These are phyloP conservation scores for Ovis aries DNA, from an alignment of 2,113 vertebrate genomes.

Conservation along the genomic window DNA sequence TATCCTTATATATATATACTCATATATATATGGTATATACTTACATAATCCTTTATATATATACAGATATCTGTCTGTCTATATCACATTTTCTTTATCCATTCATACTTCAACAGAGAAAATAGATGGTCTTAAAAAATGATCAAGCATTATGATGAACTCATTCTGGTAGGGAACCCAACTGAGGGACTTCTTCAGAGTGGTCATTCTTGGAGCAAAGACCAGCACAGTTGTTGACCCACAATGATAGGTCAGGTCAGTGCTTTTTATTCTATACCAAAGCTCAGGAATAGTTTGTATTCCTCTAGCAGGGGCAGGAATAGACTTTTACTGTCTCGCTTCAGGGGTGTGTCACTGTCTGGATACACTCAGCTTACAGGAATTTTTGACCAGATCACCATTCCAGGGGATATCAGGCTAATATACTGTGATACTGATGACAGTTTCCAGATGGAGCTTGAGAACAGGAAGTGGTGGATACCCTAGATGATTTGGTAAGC, in stretches of 20 bases:
- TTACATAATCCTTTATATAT: neutral
- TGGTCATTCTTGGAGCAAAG: neutral
- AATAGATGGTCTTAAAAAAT: neutral
- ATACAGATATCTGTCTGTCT: neutral
- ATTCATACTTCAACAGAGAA: neutral
- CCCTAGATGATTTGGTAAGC: neutral
- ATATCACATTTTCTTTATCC: neutral
- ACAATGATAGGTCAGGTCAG: neutral
- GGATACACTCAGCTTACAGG: neutral
- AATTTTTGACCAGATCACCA: neutral
- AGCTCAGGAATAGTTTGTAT: neutral
- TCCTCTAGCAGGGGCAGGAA: neutral
- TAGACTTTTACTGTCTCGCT: neutral
- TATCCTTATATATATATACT: neutral
- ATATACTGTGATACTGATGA: neutral
- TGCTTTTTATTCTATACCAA: neutral
- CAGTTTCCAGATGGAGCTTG: neutral
- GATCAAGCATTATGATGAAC: neutral
- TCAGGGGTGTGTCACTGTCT: neutral
- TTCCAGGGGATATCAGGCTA: neutral
- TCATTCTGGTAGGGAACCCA: neutral
- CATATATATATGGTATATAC: neutral
- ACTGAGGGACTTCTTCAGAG: neutral
- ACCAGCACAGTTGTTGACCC: neutral
- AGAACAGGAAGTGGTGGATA: neutral